Evolutionary conservation across 2,797 vertebrate species (phyloP).

Genomic region (Buceros bicornis): DNA sequence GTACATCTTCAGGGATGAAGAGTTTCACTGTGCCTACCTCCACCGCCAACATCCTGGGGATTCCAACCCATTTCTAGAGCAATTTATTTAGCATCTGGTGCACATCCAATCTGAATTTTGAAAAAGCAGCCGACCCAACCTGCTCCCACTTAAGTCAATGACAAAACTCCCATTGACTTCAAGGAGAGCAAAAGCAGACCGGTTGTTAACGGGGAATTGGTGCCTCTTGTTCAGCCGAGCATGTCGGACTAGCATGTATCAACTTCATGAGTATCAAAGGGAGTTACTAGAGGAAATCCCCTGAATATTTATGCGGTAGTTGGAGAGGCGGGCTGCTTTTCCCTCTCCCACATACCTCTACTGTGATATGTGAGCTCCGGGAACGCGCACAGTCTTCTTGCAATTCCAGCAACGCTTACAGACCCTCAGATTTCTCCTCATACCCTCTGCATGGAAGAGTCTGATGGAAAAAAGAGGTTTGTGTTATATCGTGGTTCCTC

Average conservation of each 20-base stretch:
- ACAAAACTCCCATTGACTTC: conserved; percentile 34
- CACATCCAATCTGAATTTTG: conserved; percentile 1
- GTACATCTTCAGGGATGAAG: neutral
- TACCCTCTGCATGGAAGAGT: neutral
- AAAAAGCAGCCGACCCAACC: conserved; percentile 6
- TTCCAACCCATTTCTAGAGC: neutral
- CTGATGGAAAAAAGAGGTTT: neutral
- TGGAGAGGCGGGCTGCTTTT: neutral
- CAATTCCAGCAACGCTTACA: neutral
- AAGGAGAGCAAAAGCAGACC: conserved; percentile 30
- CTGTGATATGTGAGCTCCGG: neutral
- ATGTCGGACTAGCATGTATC: conserved; percentile 25
- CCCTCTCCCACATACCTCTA: neutral
- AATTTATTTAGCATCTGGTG: conserved; percentile 23
- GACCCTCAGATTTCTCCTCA: neutral
- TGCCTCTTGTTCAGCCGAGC: conserved; percentile 35
- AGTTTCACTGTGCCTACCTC: neutral
- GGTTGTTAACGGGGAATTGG: conserved; percentile 5
- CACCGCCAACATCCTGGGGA: neutral
- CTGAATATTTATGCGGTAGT: conserved; percentile 43
- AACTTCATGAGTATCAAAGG: conserved; percentile 54
- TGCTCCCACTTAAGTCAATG: conserved; percentile 12
- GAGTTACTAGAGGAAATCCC: conserved; percentile 62
- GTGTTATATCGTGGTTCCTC: neutral
- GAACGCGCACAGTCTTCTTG: rapidly evolving